Conservation (phyloP, 1,140 invertebrate genomes). For the Delia radicum region DNA sequence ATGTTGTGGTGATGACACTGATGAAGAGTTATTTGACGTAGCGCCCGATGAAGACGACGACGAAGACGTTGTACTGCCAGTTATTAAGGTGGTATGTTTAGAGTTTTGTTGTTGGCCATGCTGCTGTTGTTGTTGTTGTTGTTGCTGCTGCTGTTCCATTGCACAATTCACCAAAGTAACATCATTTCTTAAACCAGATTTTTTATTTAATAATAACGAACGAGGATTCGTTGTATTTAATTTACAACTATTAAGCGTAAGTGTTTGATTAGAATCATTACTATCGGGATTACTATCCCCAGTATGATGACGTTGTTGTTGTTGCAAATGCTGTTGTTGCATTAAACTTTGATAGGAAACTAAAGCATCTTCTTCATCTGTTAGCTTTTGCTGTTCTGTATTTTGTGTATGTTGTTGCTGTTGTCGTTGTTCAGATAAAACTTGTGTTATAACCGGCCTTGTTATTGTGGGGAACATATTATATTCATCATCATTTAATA, state of each 20-base stretch:
- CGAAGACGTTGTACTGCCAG: constrained; percentile 41
- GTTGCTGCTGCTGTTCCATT: constrained; percentile 48
- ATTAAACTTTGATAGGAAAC: background rate
- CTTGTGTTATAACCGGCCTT: constrained; percentile 30
- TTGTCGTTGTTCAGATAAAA: constrained; percentile 16
- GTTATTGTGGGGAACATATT: constrained; percentile 32
- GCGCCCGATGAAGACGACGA: constrained; percentile 33
- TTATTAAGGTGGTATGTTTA: background rate
- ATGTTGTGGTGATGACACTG: constrained; percentile 36
- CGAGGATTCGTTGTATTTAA: constrained; percentile 23
- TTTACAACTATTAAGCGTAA: constrained; percentile 48
- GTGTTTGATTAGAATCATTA: constrained; percentile 39
- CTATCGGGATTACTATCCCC: constrained; percentile 33
- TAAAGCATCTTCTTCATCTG: background rate
- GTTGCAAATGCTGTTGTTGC: constrained; percentile 38
- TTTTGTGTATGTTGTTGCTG: constrained; percentile 13
- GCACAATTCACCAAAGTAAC: constrained; percentile 45
- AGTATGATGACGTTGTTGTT: constrained; percentile 32
- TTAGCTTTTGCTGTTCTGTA: background rate
- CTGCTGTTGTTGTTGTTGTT: no score
- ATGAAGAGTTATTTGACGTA: constrained; percentile 37
- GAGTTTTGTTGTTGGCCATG: constrained; percentile 33
- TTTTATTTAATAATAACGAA: background rate
- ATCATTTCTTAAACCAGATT: constrained; percentile 37
- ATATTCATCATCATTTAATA: constrained; percentile 20